phyloP scores from a whole-genome alignment of 2,113 vertebrate genomes.

The Triplophysa siluroides region DNA sequence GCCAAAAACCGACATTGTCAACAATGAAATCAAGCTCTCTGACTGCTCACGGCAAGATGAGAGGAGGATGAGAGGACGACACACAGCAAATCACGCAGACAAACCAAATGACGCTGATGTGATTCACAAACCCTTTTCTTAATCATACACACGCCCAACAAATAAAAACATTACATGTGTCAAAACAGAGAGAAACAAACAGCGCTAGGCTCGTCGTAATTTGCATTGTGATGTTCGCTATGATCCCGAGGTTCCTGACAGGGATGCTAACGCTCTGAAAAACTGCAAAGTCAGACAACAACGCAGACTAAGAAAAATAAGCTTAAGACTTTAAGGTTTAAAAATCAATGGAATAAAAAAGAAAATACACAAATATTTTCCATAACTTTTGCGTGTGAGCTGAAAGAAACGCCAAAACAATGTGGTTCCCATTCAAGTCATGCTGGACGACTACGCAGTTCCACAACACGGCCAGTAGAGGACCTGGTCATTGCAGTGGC shows the following conservation, averaged over 20 bases:
- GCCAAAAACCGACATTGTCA: conserved; percentile 64
- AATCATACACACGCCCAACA: conserved; percentile 60
- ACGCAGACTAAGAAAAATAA: not conserved
- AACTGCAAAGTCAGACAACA: conserved; percentile 55
- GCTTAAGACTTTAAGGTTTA: conserved; percentile 41
- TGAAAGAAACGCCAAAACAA: conserved; percentile 33
- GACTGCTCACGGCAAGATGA: conserved; percentile 60
- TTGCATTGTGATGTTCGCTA: conserved; percentile 60
- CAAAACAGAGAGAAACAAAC: conserved; percentile 59
- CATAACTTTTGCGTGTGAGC: no score
- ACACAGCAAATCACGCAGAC: conserved; percentile 54
- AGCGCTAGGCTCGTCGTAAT: conserved; percentile 55
- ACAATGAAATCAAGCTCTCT: conserved; percentile 67
- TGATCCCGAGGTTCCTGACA: conserved; percentile 63
- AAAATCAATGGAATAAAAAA: conserved; percentile 45
- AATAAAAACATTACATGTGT: conserved; percentile 63
- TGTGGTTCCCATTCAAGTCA: conserved; percentile 38
- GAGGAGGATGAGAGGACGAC: conserved; percentile 48
- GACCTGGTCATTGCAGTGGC: not conserved
- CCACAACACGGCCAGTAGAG: not conserved
- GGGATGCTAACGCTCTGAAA: conserved; percentile 55
- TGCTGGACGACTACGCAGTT: not conserved
- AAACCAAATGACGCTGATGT: conserved; percentile 63
- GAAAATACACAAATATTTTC: not conserved
- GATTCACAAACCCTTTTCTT: conserved; percentile 61